These are phyloP conservation scores for Altica lythri DNA, from an alignment of 2,888 invertebrate species.

Conservation along the genomic window DNA sequence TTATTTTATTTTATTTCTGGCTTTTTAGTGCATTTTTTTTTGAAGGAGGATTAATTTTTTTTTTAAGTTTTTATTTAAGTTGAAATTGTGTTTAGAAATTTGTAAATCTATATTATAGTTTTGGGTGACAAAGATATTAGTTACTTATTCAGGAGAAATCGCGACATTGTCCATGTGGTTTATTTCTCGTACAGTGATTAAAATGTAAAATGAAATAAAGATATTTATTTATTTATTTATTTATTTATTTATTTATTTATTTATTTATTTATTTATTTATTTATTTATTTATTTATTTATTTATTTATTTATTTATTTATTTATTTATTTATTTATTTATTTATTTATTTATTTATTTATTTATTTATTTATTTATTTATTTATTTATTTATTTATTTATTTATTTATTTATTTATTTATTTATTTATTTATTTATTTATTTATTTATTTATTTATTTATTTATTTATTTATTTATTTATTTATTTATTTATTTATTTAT, in stretches of 20 bases:
- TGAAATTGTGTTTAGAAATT: background rate
- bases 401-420: background rate
- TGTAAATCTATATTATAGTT: too few relatives aligned
- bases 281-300: background rate
- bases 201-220: too few relatives aligned
- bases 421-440: background rate
- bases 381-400: background rate
- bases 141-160: too few relatives aligned
- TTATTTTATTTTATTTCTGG: too few relatives aligned
- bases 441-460: background rate
- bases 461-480: background rate
- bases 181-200: too few relatives aligned
- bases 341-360: background rate
- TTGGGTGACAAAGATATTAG: too few relatives aligned
- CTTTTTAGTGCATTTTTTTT: too few relatives aligned
- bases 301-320: background rate
- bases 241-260: background rate
- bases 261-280: background rate
- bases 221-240: background rate
- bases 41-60: too few relatives aligned
- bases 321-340: background rate
- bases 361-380: background rate
- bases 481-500: background rate
- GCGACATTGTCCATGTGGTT: too few relatives aligned
- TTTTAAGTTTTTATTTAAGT: too few relatives aligned